Evolutionary conservation across 2,113 vertebrate species (phyloP).

Genomic region (Oreochromis spilurus): DNA sequence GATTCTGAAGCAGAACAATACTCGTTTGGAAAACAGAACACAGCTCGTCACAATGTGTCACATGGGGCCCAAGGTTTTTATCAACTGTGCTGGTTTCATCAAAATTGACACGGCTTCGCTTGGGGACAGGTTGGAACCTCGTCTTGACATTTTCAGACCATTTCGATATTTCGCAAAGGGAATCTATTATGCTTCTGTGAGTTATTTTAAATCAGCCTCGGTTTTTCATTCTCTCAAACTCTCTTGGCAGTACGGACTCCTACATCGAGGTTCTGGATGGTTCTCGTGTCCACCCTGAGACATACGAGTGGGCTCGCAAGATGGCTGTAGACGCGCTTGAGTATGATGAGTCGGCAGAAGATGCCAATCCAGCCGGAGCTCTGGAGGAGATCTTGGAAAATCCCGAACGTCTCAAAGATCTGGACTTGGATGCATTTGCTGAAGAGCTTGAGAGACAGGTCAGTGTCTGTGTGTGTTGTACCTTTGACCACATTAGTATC

Average conservation of each 20-base stretch:
- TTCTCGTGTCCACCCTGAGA: constrained; percentile 96
- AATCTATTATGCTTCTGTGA: neutral
- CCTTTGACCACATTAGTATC: neutral
- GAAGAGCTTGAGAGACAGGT: constrained; percentile 99
- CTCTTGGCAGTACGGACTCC: constrained; percentile 86
- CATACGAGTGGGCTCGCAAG: constrained; percentile 97
- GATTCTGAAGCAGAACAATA: constrained; percentile 99
- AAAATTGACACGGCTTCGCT: constrained; percentile 96
- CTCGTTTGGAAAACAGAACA: constrained; percentile 93
- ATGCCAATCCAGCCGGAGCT: constrained; percentile 96
- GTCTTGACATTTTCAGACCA: neutral
- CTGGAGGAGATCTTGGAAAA: constrained; percentile 98
- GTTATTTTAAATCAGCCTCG: neutral
- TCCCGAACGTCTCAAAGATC: constrained; percentile 92
- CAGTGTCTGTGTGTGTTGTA: constrained; percentile 6
- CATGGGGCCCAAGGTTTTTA: constrained; percentile 99
- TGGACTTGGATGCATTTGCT: constrained; percentile 95
- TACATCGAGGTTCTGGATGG: constrained; percentile 98
- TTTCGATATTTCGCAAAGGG: neutral
- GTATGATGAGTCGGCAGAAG: constrained; percentile 95
- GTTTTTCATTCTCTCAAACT: neutral
- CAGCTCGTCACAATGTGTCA: constrained; percentile 99
- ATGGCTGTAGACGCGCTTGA: constrained; percentile 98
- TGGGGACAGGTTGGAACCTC: constrained; percentile 83
- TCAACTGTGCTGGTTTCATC: constrained; percentile 98